phyloP scores from a whole-genome alignment of 2,888 invertebrate species.

The Oeneis ivallda region DNA sequence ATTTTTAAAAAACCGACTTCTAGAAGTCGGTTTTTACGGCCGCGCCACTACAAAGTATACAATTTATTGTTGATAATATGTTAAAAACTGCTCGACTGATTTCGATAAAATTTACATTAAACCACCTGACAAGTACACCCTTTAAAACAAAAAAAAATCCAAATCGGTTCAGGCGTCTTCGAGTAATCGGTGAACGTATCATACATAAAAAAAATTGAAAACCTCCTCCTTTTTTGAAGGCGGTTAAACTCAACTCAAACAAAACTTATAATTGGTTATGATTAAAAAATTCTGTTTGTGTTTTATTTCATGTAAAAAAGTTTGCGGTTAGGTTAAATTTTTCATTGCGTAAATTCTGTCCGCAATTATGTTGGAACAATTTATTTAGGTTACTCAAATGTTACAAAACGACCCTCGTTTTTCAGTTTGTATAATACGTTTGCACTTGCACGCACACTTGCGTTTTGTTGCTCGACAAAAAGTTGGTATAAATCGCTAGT shows the following conservation, averaged over 20 bases:
- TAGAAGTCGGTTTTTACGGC: too few species aligned
- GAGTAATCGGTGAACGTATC: too few species aligned
- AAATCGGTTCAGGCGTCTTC: too few species aligned
- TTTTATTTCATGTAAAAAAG: neutral
- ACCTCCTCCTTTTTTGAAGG: too few species aligned
- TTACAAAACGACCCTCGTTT: neutral
- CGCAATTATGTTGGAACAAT: conserved; percentile 6
- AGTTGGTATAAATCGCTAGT: neutral
- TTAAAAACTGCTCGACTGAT: too few species aligned
- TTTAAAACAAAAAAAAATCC: too few species aligned
- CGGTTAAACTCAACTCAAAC: neutral
- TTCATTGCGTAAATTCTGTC: neutral
- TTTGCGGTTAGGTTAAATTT: neutral
- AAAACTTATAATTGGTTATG: neutral
- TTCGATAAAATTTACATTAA: too few species aligned
- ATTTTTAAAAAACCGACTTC: too few species aligned
- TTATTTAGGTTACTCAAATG: conserved; percentile 1
- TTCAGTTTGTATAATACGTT: neutral
- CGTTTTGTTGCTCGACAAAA: neutral
- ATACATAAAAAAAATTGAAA: too few species aligned
- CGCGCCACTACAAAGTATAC: too few species aligned
- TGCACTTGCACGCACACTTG: neutral
- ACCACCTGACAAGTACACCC: too few species aligned
- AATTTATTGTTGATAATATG: too few species aligned
- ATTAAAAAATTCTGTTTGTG: neutral